phyloP scores from a whole-genome alignment of 1,140 invertebrate genomes.

The Calosoma granatense region DNA sequence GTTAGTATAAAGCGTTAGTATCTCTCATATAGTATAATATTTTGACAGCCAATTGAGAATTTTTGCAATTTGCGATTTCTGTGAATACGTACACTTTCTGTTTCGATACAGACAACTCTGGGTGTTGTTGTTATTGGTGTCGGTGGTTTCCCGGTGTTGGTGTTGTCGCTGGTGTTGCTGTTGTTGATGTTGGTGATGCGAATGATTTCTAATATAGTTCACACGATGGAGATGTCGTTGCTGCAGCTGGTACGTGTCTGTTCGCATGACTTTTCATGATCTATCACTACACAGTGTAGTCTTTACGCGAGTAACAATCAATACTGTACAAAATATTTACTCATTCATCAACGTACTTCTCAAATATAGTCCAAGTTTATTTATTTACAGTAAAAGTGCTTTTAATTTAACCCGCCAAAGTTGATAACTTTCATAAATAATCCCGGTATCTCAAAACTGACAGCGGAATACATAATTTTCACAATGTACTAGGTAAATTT shows the following conservation, averaged over 20 bases:
- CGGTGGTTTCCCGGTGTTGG: background rate
- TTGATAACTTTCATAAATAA: too few species aligned
- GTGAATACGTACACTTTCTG: slow-evolving; percentile 3
- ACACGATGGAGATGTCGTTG: background rate
- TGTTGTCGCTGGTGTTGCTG: background rate
- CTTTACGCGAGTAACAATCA: too few species aligned
- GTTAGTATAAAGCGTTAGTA: too few species aligned
- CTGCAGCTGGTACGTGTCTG: background rate
- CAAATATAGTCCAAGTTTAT: too few species aligned
- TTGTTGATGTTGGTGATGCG: background rate
- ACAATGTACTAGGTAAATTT: too few species aligned
- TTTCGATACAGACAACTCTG: slow-evolving; percentile 1
- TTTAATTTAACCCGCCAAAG: too few species aligned
- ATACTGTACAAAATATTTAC: too few species aligned
- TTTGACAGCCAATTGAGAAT: too few species aligned
- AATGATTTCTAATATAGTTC: background rate
- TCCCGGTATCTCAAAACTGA: background rate
- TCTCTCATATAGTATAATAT: too few species aligned
- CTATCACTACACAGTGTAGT: background rate
- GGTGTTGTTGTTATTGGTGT: background rate
- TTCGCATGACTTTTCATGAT: background rate
- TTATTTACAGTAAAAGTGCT: too few species aligned
- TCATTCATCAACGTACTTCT: too few species aligned
- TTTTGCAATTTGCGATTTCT: too few species aligned
- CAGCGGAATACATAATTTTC: background rate